Conservation (phyloP, 2,113 vertebrate species). For the Mixornis gularis region DNA sequence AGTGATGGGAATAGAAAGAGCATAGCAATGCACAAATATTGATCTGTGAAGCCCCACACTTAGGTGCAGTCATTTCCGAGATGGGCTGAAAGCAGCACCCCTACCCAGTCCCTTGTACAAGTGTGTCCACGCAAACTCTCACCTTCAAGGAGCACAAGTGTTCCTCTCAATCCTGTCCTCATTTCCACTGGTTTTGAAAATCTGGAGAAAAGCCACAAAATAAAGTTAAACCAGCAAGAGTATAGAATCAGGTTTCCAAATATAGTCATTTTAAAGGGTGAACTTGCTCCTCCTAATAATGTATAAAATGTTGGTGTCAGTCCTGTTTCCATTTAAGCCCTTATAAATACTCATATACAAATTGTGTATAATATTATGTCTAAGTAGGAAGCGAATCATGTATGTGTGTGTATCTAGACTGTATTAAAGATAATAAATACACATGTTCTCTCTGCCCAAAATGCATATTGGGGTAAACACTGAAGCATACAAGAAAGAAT, state of each 20-base stretch:
- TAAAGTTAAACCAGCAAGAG: conserved; percentile 20
- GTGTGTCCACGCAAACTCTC: fast-evolving
- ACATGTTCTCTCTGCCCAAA: not conserved
- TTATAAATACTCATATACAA: not conserved
- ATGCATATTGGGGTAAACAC: not conserved
- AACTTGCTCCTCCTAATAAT: conserved; percentile 15
- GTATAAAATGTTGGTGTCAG: conserved; percentile 9
- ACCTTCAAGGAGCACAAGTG: not conserved
- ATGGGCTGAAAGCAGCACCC: not conserved
- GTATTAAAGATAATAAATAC: not conserved
- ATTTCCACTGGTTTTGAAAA: not conserved
- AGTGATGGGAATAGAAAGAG: fast-evolving
- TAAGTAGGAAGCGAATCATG: not conserved
- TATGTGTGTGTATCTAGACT: not conserved
- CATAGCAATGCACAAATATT: not conserved
- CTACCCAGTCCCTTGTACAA: not conserved
- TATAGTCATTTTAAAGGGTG: conserved; percentile 49
- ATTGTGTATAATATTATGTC: not conserved
- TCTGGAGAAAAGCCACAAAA: conserved; percentile 57
- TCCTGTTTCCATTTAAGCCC: not conserved
- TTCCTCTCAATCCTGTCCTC: not conserved
- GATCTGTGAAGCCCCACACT: not conserved
- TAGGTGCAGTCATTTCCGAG: fast-evolving
- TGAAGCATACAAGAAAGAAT: not conserved
- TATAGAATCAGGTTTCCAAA: conserved; percentile 45